A percentile compares a stretch with the other conserved stretches of the same genome.
phyloP scores from a whole-genome alignment of 2,113 vertebrate genomes.

The Syngnathus floridae region DNA sequence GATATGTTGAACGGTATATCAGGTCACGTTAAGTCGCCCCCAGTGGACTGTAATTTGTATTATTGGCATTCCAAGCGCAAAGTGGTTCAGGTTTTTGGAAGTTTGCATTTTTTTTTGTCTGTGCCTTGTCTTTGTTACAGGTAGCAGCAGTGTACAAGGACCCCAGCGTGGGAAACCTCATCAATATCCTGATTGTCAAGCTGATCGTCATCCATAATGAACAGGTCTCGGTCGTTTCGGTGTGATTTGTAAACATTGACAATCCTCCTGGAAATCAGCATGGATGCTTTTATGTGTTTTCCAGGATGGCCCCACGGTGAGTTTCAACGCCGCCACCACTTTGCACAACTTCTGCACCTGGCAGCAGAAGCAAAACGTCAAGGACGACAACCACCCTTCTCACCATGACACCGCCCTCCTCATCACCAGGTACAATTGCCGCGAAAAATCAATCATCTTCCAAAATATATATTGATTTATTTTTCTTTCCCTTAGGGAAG shows the following conservation, averaged over 20 bases:
- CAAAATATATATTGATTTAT: not conserved
- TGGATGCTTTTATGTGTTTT: not conserved
- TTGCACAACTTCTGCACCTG: constrained; percentile 93
- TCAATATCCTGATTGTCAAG: constrained; percentile 94
- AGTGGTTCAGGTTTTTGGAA: constrained; percentile 39
- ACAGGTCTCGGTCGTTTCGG: constrained; percentile 67
- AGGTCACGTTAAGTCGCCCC: constrained; percentile 24
- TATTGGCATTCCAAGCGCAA: constrained; percentile 12
- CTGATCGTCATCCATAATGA: constrained; percentile 88
- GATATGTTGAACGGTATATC: constrained; percentile 38
- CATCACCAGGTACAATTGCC: constrained; percentile 81
- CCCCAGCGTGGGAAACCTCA: constrained; percentile 92
- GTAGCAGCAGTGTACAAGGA: constrained; percentile 94
- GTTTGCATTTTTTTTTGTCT: constrained; percentile 53
- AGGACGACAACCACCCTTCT: constrained; percentile 84
- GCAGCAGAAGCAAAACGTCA: constrained; percentile 86
- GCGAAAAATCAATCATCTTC: not conserved
- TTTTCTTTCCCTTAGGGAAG: constrained; percentile 77
- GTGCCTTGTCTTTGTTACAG: constrained; percentile 69
- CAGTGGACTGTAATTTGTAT: constrained; percentile 19
- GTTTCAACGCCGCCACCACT: constrained; percentile 86
- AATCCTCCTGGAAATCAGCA: not conserved
- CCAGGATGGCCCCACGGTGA: constrained; percentile 90
- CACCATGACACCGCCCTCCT: constrained; percentile 96
- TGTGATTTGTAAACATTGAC: too few relatives aligned